Base-by-base conservation (phyloP, 2,113 vertebrate genomes). In the Microcebus jonahi region DNA sequence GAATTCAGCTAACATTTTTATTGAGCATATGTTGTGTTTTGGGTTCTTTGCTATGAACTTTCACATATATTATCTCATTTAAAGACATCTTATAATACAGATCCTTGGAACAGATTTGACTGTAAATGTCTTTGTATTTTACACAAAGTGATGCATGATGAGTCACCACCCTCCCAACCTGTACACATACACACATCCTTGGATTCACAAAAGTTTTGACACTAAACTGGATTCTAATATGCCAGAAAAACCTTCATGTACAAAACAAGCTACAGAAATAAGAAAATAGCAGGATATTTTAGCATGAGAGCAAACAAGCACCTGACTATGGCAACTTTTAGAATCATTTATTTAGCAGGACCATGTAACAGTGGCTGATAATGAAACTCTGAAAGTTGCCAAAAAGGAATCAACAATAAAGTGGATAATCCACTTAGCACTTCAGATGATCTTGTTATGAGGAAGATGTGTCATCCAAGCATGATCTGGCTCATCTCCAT, bases 241-340 rank as follows among this genome's bases (percentile, higher is more conserved):
- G 34, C 53, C 34, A 81, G 71, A 50, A 0, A 68, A 68, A 71
- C 29, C 57, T 86, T 77, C 71, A 27, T 1, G 45, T 67, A 68
- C 45, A 89, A 88, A 95, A 68, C 61, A 94, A 94, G 14, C 12
- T 45, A 73, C 50, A 90, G 73, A 75, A 83, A 48, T 18, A 79
- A 77, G 65, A 79, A 84, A 91, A 76, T 0, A 73, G 65, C 50
- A 75, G 82, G 48, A 31, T 36, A 13, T 29, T 2, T 6, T 2
- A 55, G 57, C 23, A 8, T 9, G 42, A 82, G 1, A 55, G 50
- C 23, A 68, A 53, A 48, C 12, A 29, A 85, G 39, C 15, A 36
- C 55, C 61, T 92, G 29, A n/a, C 13, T 50, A 21, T 0, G 1
- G 36, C 27, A 27, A 68, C 65, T 79, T 86, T 85, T 2, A 68